phyloP scores from a whole-genome alignment of 1,140 invertebrate species.

The Anoplolepis gracilipes region DNA sequence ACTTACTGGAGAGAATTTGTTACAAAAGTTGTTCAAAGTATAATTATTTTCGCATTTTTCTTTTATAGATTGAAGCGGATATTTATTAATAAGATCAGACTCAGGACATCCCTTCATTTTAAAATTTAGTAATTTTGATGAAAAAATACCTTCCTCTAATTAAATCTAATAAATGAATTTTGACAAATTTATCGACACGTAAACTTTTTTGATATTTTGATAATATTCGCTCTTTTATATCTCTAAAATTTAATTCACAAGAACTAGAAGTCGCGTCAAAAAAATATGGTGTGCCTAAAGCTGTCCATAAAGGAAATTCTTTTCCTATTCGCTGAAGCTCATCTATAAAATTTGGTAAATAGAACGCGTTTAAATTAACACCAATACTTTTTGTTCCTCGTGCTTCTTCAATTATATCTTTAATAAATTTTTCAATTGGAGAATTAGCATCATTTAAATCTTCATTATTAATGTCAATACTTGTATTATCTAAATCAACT shows the following conservation, averaged over 20 bases:
- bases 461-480: not conserved
- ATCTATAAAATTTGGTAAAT: not conserved
- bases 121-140: not conserved
- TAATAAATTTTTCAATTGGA: not conserved
- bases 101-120: not conserved
- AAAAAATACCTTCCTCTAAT: not conserved
- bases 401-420: slow-evolving; percentile 1
- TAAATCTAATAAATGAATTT: not conserved
- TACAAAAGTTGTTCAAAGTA: not conserved
- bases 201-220: not conserved
- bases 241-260: not conserved
- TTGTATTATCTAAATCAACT: not conserved
- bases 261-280: not conserved
- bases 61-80: slow-evolving; percentile 6
- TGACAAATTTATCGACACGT: not conserved
- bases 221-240: not conserved
- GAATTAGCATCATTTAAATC: not conserved
- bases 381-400: not conserved
- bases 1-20: not conserved
- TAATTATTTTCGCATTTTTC: not conserved
- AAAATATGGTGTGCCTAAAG: not conserved
- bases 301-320: not conserved
- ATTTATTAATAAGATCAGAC: not conserved
- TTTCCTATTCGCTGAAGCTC: slow-evolving; percentile 1
- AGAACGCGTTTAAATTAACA: not conserved